phyloP scores from a whole-genome alignment of 2,888 invertebrate genomes.

The Epinotia brunnichana region DNA sequence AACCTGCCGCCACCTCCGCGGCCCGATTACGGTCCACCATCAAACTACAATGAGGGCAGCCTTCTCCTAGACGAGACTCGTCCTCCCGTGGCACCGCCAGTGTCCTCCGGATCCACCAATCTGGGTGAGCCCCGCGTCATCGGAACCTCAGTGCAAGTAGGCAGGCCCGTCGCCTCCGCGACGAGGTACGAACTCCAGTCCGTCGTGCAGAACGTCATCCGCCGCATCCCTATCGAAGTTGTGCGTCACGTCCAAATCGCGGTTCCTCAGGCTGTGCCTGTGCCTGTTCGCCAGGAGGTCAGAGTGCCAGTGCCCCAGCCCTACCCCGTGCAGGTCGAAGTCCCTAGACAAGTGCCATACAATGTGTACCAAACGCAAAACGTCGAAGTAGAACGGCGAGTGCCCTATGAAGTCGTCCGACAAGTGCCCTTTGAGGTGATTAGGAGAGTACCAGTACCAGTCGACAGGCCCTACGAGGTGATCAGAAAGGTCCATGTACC shows the following conservation, averaged over 20 bases:
- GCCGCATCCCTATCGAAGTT: constrained; percentile 77
- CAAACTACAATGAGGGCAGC: constrained; percentile 40
- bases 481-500: constrained; percentile 77
- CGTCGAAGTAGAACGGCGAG: constrained; percentile 74
- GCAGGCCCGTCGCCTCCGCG: constrained; percentile 54
- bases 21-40: constrained; percentile 29
- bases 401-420: constrained; percentile 72
- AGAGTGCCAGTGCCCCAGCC: constrained; percentile 77
- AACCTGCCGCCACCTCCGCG: constrained; percentile 32
- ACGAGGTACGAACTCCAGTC: constrained; percentile 76
- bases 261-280: constrained; percentile 72
- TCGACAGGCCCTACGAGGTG: constrained; percentile 77
- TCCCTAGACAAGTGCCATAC: constrained; percentile 76
- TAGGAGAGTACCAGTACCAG: constrained; percentile 71
- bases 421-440: constrained; percentile 76
- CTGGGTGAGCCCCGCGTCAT: constrained; percentile 55
- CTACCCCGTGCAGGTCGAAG: constrained; percentile 76
- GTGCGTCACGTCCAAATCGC: constrained; percentile 71
- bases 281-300: constrained; percentile 75
- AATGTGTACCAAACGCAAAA: constrained; percentile 77
- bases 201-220: constrained; percentile 75
- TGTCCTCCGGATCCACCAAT: constrained; percentile 29
- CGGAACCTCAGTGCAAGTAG: constrained; percentile 44
- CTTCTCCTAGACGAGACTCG: constrained; percentile 40
- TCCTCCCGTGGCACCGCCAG: constrained; percentile 23